Percentiles rank a stretch among this genome's conserved stretches.
These are phyloP conservation scores for Crematogaster levior DNA, from an alignment of 2,888 invertebrate genomes.

Conservation along the genomic window DNA sequence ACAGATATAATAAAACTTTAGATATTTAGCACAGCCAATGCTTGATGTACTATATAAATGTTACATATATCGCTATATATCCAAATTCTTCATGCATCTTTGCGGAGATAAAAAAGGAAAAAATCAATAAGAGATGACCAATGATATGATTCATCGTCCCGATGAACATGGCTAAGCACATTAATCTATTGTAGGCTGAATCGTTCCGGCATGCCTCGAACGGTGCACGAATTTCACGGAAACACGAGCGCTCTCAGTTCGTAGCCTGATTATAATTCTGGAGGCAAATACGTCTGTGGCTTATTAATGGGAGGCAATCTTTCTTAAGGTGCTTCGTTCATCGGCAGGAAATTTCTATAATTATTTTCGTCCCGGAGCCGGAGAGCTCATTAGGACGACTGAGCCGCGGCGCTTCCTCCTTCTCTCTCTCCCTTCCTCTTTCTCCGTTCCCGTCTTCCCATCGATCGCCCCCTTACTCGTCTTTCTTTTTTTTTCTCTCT, in stretches of 20 bases:
- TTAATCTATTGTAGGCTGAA: slow-evolving; percentile 70
- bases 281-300: slow-evolving; percentile 76
- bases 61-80: neutral
- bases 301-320: slow-evolving; percentile 76
- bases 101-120: neutral
- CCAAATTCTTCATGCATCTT: neutral
- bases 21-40: neutral
- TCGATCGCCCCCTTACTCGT: slow-evolving; percentile 20
- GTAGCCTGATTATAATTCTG: slow-evolving; percentile 73
- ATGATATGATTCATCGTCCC: slow-evolving; percentile 34
- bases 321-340: slow-evolving; percentile 76
- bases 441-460: slow-evolving; percentile 41
- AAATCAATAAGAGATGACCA: slow-evolving; percentile 46
- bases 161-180: slow-evolving; percentile 61
- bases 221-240: slow-evolving; percentile 69
- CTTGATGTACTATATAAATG: neutral
- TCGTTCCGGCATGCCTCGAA: slow-evolving; percentile 49
- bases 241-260: slow-evolving; percentile 62
- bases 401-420: slow-evolving; percentile 48
- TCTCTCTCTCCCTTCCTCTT: slow-evolving; percentile 22
- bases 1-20: neutral
- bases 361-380: slow-evolving; percentile 74
- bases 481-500: slow-evolving; percentile 27
- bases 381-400: slow-evolving; percentile 73
- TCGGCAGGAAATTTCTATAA: slow-evolving; percentile 77